Evolutionary conservation across 64 coral and sea anemone species (phyloP).

Genomic region (Exaiptasia diaphana): DNA sequence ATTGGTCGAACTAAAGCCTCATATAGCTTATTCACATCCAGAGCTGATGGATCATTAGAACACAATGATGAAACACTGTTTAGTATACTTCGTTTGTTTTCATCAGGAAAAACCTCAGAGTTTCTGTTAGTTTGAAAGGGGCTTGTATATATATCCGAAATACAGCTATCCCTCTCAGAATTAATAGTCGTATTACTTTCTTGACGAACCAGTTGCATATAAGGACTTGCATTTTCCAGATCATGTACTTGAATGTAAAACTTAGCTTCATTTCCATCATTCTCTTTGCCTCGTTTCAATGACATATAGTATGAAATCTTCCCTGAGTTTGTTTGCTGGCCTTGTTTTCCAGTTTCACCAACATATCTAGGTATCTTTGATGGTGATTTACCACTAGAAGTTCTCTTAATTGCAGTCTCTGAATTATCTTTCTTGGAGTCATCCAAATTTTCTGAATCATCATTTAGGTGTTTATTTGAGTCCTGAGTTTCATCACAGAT

Average conservation of each 20-base stretch:
- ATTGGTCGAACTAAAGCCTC: slow-evolving; percentile 9
- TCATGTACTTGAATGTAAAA: slow-evolving; percentile 90
- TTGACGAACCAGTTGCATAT: slow-evolving; percentile 63
- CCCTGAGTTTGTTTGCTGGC: slow-evolving; percentile 39
- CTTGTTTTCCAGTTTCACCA: slow-evolving; percentile 34
- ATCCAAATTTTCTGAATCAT: slow-evolving; percentile 45
- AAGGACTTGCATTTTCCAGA: slow-evolving; percentile 48
- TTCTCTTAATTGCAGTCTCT: slow-evolving; percentile 81
- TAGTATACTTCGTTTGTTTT: background rate
- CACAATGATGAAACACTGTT: slow-evolving; percentile 4
- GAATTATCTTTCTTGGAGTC: slow-evolving; percentile 52
- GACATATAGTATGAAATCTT: slow-evolving; percentile 93
- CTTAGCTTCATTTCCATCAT: slow-evolving; percentile 60
- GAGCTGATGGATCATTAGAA: slow-evolving; percentile 13
- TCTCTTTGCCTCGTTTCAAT: slow-evolving; percentile 55
- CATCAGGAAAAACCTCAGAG: background rate
- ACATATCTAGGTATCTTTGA: slow-evolving; percentile 88
- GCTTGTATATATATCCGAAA: slow-evolving; percentile 8
- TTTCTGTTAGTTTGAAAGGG: background rate
- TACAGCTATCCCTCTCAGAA: slow-evolving; percentile 53
- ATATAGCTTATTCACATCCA: slow-evolving; percentile 13
- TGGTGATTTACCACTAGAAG: slow-evolving; percentile 87
- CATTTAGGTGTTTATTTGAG: background rate
- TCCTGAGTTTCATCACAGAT: background rate
- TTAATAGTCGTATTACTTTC: slow-evolving; percentile 64